These are phyloP conservation scores for Carapus acus DNA, from an alignment of 2,797 vertebrate species.

Conservation along the genomic window DNA sequence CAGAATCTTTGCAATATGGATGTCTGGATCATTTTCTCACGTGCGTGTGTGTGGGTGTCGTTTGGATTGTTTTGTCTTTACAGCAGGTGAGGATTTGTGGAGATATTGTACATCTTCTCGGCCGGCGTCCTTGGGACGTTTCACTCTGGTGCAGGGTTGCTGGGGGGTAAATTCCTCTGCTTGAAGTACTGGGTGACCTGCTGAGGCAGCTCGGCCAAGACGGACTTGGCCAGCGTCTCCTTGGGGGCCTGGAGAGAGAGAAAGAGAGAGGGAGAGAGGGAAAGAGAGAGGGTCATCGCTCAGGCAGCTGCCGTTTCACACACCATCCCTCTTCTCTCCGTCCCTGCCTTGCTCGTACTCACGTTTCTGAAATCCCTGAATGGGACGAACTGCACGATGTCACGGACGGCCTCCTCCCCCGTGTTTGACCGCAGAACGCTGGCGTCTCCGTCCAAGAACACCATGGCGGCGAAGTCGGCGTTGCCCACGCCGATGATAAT, in stretches of 20 bases:
- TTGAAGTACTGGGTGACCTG: conserved; percentile 99
- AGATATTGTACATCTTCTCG: conserved; percentile 40
- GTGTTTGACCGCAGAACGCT: conserved; percentile 84
- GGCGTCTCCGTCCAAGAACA: conserved; percentile 94
- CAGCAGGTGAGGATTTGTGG: conserved; percentile 35
- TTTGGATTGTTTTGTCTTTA: conserved; percentile 33
- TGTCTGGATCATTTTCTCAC: conserved; percentile 30
- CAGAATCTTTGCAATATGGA: conserved; percentile 18
- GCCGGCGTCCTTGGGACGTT: not conserved
- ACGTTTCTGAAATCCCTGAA: conserved; percentile 96
- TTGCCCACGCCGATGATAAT: conserved; percentile 98
- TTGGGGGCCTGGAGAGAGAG: conserved; percentile 83
- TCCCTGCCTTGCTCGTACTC: too few relatives aligned
- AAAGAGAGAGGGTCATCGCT: conserved; percentile 1
- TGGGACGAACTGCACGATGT: conserved; percentile 98
- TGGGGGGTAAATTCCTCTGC: conserved; percentile 87
- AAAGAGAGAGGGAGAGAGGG: conserved; percentile 5
- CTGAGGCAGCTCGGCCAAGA: conserved; percentile 95
- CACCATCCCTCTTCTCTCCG: too few relatives aligned
- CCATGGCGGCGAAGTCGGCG: conserved; percentile 95
- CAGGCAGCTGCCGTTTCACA: not conserved
- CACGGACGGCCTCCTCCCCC: conserved; percentile 87
- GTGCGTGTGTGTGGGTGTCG: conserved; percentile 36
- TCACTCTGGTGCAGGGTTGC: conserved; percentile 81
- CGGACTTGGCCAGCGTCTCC: conserved; percentile 95